These are phyloP conservation scores for Fopius arisanus DNA, from an alignment of 1,140 invertebrate species.

Conservation along the genomic window DNA sequence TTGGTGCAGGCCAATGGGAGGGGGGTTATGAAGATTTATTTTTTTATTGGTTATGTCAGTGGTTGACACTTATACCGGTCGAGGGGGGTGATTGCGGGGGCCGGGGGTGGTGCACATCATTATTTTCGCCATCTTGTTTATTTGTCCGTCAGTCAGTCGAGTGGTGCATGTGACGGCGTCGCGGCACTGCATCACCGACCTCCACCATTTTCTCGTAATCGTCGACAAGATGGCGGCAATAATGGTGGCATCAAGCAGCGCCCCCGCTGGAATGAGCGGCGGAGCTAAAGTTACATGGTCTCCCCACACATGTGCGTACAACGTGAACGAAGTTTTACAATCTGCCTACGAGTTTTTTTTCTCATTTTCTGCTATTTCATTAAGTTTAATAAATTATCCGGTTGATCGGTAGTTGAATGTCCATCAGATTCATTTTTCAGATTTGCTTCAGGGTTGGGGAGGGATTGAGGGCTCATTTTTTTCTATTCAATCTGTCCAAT, in stretches of 20 bases:
- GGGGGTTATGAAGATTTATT: neutral
- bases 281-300: slow-evolving; percentile 66
- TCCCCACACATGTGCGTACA: slow-evolving; percentile 66
- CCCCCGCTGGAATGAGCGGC: slow-evolving; percentile 52
- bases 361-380: slow-evolving; percentile 38
- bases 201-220: neutral
- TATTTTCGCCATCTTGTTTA: neutral
- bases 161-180: slow-evolving; percentile 22
- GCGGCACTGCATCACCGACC: slow-evolving; percentile 5
- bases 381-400: slow-evolving; percentile 58
- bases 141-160: neutral
- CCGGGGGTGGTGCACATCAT: neutral
- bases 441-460: slow-evolving; percentile 22
- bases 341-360: slow-evolving; percentile 57
- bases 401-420: slow-evolving; percentile 37
- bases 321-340: slow-evolving; percentile 64
- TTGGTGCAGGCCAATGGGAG: slow-evolving; percentile 25
- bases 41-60: neutral
- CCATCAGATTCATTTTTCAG: slow-evolving; percentile 40
- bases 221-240: neutral
- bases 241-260: neutral
- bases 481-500: neutral
- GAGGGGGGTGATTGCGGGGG: neutral
- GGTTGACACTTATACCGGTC: neutral
- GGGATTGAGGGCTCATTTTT: neutral